A percentile compares a stretch with the other conserved stretches of the same genome.
Evolutionary conservation across 2,797 vertebrate genomes (phyloP).

Genomic region (Mallotus villosus): DNA sequence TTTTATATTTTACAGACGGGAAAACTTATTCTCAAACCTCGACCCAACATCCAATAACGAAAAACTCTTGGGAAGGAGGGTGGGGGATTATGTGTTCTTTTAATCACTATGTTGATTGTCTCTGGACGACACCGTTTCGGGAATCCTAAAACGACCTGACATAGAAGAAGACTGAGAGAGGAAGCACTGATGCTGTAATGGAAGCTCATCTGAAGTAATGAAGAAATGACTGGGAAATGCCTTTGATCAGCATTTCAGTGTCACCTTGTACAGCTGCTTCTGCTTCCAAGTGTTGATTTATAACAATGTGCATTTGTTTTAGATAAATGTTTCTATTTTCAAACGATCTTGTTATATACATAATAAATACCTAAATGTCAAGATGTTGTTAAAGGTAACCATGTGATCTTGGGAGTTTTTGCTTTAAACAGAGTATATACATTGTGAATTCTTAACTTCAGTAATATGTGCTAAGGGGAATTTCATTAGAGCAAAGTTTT

Average conservation of each 20-base stretch:
- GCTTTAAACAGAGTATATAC: neutral
- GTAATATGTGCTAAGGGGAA: too few relatives aligned
- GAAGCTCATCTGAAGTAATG: conserved; percentile 22
- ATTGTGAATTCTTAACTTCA: too few relatives aligned
- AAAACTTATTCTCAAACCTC: conserved; percentile 96
- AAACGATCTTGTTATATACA: conserved; percentile 56
- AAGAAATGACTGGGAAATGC: conserved; percentile 24
- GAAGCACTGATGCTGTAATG: conserved; percentile 5
- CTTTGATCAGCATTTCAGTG: conserved; percentile 42
- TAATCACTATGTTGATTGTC: conserved; percentile 2
- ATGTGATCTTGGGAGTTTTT: neutral
- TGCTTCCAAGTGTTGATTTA: conserved; percentile 50
- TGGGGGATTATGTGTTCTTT: conserved; percentile 11
- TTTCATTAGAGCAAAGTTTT: too few relatives aligned
- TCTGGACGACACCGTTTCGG: conserved; percentile 2
- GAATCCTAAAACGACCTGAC: neutral
- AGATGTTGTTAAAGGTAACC: neutral
- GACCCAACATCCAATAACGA: conserved; percentile 91
- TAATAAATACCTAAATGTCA: conserved; percentile 58
- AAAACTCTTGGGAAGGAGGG: neutral
- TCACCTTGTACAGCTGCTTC: conserved; percentile 49
- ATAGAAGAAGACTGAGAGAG: neutral
- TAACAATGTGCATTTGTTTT: conserved; percentile 61
- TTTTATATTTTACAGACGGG: conserved; percentile 83
- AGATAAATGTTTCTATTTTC: conserved; percentile 72